A percentile compares a stretch with the other conserved stretches of the same genome.
Evolutionary conservation across 2,888 invertebrate genomes (phyloP).

Genomic region (Atrina japonica): DNA sequence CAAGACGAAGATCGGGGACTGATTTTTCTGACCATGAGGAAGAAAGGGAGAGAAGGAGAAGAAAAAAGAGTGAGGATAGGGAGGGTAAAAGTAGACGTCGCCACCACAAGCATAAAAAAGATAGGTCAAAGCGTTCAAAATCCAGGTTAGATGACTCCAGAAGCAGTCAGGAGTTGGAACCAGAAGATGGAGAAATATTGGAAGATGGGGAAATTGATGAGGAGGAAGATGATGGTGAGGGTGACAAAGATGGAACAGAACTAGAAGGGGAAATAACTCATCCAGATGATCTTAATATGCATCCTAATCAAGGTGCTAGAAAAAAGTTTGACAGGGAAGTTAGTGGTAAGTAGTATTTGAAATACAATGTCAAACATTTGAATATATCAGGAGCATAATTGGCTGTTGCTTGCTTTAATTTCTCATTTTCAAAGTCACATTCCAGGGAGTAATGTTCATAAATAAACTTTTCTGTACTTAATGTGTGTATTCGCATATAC

Average conservation of each 20-base stretch:
- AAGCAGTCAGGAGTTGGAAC: conserved; percentile 51
- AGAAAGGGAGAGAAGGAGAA: conserved; percentile 23
- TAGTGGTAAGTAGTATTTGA: conserved; percentile 22
- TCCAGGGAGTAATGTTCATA: no score
- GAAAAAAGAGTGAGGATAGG: conserved; percentile 23
- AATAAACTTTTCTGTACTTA: no score
- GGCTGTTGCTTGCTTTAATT: neutral
- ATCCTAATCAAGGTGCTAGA: conserved; percentile 12
- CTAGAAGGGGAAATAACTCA: conserved; percentile 16
- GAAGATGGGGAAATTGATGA: conserved; percentile 73
- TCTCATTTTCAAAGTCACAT: no score
- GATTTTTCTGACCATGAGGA: conserved; percentile 28
- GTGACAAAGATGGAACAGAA: neutral
- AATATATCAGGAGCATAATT: neutral
- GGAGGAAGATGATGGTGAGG: conserved; percentile 21
- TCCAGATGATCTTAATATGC: no score
- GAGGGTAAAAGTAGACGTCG: conserved; percentile 13
- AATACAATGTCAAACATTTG: neutral
- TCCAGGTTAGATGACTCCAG: conserved; percentile 23
- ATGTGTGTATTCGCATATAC: no score
- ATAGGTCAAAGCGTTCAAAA: conserved; percentile 16
- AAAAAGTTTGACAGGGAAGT: conserved; percentile 33
- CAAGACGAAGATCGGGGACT: conserved; percentile 9
- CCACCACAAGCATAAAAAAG: conserved; percentile 9
- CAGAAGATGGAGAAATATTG: conserved; percentile 71